A percentile compares a stretch with the other conserved stretches of the same genome.
phyloP scores from a whole-genome alignment of 92 coral and sea anemone species.

The Phymanthus crucifer region DNA sequence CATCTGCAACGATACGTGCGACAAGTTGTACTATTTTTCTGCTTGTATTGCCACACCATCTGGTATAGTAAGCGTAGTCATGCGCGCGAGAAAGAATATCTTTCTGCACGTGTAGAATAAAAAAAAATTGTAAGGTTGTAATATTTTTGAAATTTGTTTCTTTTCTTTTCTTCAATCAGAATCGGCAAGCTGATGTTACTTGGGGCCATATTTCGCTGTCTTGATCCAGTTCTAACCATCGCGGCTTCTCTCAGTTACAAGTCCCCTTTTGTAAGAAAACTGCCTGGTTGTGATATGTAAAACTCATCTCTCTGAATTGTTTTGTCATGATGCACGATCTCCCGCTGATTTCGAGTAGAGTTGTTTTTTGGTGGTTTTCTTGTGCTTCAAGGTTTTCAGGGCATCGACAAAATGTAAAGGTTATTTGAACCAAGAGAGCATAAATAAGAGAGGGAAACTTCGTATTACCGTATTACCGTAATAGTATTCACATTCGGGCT shows the following conservation, averaged over 20 bases:
- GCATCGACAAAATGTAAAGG: too few relatives aligned
- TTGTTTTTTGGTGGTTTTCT: neutral
- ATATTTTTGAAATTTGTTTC: neutral
- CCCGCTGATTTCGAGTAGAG: neutral
- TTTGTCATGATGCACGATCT: neutral
- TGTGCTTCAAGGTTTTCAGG: too few relatives aligned
- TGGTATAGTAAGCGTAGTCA: too few relatives aligned
- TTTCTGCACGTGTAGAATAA: neutral
- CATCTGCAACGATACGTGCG: too few relatives aligned
- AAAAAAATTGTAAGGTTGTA: too few relatives aligned
- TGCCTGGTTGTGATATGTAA: neutral
- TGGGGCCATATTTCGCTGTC: slow-evolving; percentile 81
- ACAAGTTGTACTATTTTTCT: neutral
- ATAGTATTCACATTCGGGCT: too few relatives aligned
- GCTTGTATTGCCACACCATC: neutral
- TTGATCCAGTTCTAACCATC: slow-evolving; percentile 82
- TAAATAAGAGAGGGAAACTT: too few relatives aligned
- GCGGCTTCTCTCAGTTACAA: slow-evolving; percentile 82
- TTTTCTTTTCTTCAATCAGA: slow-evolving; percentile 23
- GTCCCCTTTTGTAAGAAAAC: slow-evolving; percentile 81
- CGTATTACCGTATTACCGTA: too few relatives aligned
- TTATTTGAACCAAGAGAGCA: too few relatives aligned
- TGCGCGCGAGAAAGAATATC: too few relatives aligned
- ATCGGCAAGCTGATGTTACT: slow-evolving; percentile 86
- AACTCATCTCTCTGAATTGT: neutral